phyloP scores from a whole-genome alignment of 1,140 invertebrate genomes.

The Achroia grisella region DNA sequence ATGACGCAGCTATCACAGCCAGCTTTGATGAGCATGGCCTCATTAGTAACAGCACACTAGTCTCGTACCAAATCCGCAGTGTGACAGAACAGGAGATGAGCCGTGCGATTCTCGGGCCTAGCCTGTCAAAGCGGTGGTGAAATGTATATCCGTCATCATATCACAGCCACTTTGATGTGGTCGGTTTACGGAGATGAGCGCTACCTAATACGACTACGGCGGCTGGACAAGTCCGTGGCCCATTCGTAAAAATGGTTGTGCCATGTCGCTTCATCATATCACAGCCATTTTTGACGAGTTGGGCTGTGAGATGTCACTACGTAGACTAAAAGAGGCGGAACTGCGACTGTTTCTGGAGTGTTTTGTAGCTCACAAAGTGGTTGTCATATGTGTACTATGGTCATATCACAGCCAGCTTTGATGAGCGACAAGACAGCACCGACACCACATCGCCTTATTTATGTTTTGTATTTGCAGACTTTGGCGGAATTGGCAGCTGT shows the following conservation, averaged over 20 bases:
- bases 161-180: slow-evolving; percentile 73
- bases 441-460: neutral
- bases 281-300: slow-evolving; percentile 72
- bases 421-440: slow-evolving; percentile 46
- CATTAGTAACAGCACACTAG: slow-evolving; percentile 23
- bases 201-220: slow-evolving; percentile 4
- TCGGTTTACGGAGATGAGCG: slow-evolving; percentile 56
- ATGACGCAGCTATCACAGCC: slow-evolving; percentile 66
- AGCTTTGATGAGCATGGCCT: slow-evolving; percentile 70
- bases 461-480: neutral
- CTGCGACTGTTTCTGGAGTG: neutral
- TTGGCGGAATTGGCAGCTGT: neutral
- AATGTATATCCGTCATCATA: slow-evolving; percentile 59
- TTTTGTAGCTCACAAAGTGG: slow-evolving; percentile 60
- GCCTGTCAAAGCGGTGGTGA: slow-evolving; percentile 69
- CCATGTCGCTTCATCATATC: slow-evolving; percentile 49
- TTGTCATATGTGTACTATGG: slow-evolving; percentile 34
- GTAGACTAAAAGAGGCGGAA: neutral
- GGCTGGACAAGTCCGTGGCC: slow-evolving; percentile 32
- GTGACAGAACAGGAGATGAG: slow-evolving; percentile 1
- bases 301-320: slow-evolving; percentile 36
- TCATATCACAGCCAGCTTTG: slow-evolving; percentile 73
- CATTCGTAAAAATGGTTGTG: slow-evolving; percentile 68
- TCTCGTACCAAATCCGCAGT: slow-evolving; percentile 2
- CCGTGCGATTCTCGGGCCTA: slow-evolving; percentile 45